Base-by-base conservation (phyloP, 2,888 invertebrate species). In the Metalampra italica region DNA sequence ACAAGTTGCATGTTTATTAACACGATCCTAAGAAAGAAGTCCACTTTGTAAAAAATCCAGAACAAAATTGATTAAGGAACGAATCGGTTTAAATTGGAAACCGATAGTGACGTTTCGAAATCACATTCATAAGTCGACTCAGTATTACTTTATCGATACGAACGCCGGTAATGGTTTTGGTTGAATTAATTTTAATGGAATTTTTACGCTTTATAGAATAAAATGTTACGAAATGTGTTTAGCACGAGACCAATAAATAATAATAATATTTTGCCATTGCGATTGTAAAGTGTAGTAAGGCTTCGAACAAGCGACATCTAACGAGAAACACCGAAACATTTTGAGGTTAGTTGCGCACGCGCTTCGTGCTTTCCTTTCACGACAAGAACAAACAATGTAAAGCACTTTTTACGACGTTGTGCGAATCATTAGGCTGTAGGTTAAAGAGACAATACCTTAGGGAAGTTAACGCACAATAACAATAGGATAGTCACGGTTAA, bases 81-180 rank as follows among this genome's bases (percentile, higher is more conserved):
- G 89, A 90, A 90, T 90, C 81, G 89, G 76, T 82, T 85, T 87
- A 88, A 88, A 89, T 90, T 89, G 88, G 83, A 89, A 88, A 86
- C 77, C 87, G 88, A 88, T 88, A 87, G 87, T 87, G 87, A 85
- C 79, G 84, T 87, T 89, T 84, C 83, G 87, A 88, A 87, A 87
- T 83, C 82, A 87, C 86, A 88, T 88, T 88, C 88, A 88, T 88
- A 87, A 88, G 88, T 85, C 75, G 66, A 80, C 75, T 82, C 76
- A 71, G 83, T 82, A 85, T 85, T 85, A 85, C 83, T 85, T 88
- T 87, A 88, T 86, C 88, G 88, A 86, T 87, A 87, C 80, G 80
- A 83, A 80, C 76, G 78, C 67, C 73, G 77, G 85, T 85, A 88
- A 88, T 86, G 82, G 86, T 82, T 86, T 83, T 80, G 82, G 82